Base-by-base conservation (phyloP, 2,113 vertebrate genomes). In the Hirundichthys speculiger region DNA sequence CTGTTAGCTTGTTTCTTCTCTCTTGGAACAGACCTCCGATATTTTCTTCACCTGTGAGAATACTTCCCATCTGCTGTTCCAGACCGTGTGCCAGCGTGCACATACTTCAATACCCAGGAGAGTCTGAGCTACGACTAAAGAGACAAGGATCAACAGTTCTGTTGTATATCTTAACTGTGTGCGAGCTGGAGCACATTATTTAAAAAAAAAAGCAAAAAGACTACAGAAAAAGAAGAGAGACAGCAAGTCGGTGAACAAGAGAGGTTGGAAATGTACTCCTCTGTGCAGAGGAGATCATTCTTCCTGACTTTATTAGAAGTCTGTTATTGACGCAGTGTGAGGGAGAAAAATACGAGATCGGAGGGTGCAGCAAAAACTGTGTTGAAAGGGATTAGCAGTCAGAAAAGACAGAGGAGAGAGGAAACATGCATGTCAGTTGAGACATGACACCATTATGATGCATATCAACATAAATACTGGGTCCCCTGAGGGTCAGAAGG, bases 271-370 rank as follows among this genome's bases (percentile, higher is more conserved):
- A 72, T 38, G 19, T 19, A 51, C 20, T 55, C 48, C 14, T 47
- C 3, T 46, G 30, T 73, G 43, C 25, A 64, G 55, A 54, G 50
- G 27, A 55, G 21, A 66, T 69, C 38, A 21, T 21, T 81, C 51
- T 60, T 75, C 7, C 64, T 77, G 68, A 47, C 73, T 83, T 81
- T 74, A 75, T 83, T 79, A 67, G 58, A 77, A 67, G 80, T 77
- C 56, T 3, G 49, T 68, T 77, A 46, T 30, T 48, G 25, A 58
- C 25, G 19, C 21, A 47, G 45, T 16, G 39, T 3, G 3, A 46
- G 19, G 42, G 14, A 22, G 57, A 53, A 40, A 67, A 27, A 16
- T 22, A 50, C 22, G 18, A 25, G 34, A 69, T 55, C 34, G 16
- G 45, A 50, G 45, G 38, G 16, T 10, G n/a, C 12, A 54, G 24